These are phyloP conservation scores for Nycticryphes semicollaris DNA, from an alignment of 2,113 vertebrate genomes.

Conservation along the genomic window DNA sequence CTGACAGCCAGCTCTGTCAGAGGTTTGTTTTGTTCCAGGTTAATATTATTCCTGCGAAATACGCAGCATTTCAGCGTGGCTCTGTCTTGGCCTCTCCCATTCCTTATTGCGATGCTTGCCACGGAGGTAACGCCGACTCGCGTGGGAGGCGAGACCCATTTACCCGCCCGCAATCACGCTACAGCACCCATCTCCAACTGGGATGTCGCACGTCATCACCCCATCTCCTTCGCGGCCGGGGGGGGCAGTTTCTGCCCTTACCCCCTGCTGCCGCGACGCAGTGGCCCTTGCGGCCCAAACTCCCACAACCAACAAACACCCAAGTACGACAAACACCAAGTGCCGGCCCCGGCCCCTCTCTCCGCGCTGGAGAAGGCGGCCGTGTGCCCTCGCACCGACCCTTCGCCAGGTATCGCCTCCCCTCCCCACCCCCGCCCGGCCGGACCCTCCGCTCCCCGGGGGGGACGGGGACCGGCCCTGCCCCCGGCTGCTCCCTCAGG, in stretches of 20 bases:
- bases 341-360: background rate
- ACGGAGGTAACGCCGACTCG: background rate
- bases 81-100: background rate
- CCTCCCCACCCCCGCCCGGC: background rate
- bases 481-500: background rate
- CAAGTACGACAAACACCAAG: fast-evolving
- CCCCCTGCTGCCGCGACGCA: background rate
- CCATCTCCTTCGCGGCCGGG: background rate
- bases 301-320: background rate
- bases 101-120: background rate
- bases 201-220: background rate
- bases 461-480: background rate
- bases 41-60: background rate
- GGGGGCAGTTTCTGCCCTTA: background rate
- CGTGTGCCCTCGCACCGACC: background rate
- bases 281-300: background rate
- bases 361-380: background rate
- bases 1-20: background rate
- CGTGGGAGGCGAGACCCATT: background rate
- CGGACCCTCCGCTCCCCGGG: background rate
- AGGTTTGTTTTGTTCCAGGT: background rate
- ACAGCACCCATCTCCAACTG: background rate
- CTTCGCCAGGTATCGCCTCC: background rate
- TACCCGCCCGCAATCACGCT: background rate
- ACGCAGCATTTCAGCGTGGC: background rate